Base-by-base conservation (phyloP, 2,797 vertebrate species). In the Bucorvus abyssinicus region DNA sequence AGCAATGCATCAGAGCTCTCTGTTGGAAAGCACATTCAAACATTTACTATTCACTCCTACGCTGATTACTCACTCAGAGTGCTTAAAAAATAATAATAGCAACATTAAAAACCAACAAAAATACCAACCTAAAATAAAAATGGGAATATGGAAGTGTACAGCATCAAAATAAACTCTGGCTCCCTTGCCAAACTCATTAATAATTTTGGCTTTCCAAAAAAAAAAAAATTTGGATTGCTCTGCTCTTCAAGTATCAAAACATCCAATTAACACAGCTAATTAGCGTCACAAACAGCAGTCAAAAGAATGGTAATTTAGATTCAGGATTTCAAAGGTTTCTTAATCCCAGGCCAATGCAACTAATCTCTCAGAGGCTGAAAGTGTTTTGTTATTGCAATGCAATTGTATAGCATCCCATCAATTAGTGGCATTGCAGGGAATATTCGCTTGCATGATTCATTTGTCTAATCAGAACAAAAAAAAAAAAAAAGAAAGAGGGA, bases 261-360 rank as follows among this genome's bases (percentile, higher is more conserved):
- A 98, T 97, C 98, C 98, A 99, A 99, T 99, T 99, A 99, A 98
- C 98, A 99, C 98, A 99, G 98, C 98, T 99, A 99, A 99, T 99
- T 99, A 99, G 98, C 98, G 98, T 98, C 98, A 98, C 98, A 98
- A 98, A 98, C 98, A 98, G 98, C 98, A 98, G 98, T 98, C 97
- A 98, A 97, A 98, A 97, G 97, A 98, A 97, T 98, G 97, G 97
- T 97, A 98, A 98, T 98, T 98, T 98, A 97, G 97, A 98, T 96
- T 97, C 98, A 96, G 96, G 94, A 98, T 98, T 98, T 98, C 98
- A 98, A 98, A 98, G 97, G 97, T 97, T 98, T 98, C 94, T 96
- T 98, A 98, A 98, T 97, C 95, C 94, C 92, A 95, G 97, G 97
- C 97, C 97, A 97, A 97, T 95, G 96, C 97, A 97, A 97, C 96